Base-by-base conservation (phyloP, 2,888 invertebrate species). In the Dascillus cervinus region DNA sequence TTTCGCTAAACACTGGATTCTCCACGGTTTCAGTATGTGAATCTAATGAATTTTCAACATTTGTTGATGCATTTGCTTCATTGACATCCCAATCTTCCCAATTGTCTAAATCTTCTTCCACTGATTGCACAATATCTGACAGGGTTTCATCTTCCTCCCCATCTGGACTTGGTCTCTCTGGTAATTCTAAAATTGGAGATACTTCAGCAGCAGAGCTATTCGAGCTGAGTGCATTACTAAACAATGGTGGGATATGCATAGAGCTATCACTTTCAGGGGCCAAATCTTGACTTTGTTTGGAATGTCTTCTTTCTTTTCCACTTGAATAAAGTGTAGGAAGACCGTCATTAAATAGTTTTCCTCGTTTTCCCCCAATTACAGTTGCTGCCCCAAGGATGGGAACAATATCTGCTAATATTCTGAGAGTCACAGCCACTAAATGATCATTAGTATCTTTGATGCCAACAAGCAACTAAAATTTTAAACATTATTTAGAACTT, bases 371-470 rank as follows among this genome's bases (percentile, higher is more conserved):
- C 2, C 90, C 89, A 23, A 94, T 81, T 1, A 94, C 89, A 11
- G 79, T 73, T n/a, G 80, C 73, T 8, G 89, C 82, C 8, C 94
- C 92, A 29, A 90, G 67, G 41, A 91, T 73, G 1, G 88, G 85
- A 12, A 94, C 84, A 34, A 94, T 65, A 52, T 86, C 83, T 34
- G 91, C 88, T 34, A 94, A 64, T 29, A 85, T 83, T 33, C 78
- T 73, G 26, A 94, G 66, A 6, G 91, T 91, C 35, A 80, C 77
- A 13, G 83, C 75, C 1, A 92, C 92, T 38, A 94, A 66, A 31
- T 72, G 71, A 58, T 92, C 88, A 62, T 88, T 84, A 1, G 77
- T 79, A 55, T 94, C 92, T 60, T 87, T 84, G 46, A 94, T 82
- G 3, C 91, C 92, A 17, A 89, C 73, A 20, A 91, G 69, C 29